Conservation (phyloP, 2,888 invertebrate genomes). For the Andrena flavipes region DNA sequence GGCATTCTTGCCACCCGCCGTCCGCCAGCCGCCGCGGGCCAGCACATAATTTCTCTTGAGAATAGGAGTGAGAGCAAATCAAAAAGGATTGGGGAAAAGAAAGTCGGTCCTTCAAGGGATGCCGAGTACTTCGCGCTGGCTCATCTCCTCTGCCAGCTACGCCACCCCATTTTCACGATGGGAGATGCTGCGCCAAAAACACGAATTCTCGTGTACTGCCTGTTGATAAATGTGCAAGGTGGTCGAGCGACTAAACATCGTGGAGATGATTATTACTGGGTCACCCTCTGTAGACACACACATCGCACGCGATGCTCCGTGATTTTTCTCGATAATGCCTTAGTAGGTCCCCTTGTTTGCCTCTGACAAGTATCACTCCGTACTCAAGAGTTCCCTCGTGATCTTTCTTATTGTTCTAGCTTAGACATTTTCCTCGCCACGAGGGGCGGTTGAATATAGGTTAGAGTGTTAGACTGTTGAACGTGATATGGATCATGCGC, state of each 20-base stretch:
- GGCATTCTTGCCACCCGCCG: constrained; percentile 30
- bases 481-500: constrained; percentile 41
- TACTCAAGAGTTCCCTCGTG: constrained; percentile 6
- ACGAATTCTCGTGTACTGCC: constrained; percentile 37
- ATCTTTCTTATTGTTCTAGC: constrained; percentile 27
- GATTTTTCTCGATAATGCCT: neutral
- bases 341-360: neutral
- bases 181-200: neutral
- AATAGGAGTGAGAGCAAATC: constrained; percentile 30
- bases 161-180: constrained; percentile 36
- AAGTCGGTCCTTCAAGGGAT: constrained; percentile 32
- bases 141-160: constrained; percentile 16
- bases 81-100: neutral
- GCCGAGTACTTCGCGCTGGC: constrained; percentile 14
- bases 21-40: constrained; percentile 5
- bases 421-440: constrained; percentile 11
- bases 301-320: neutral
- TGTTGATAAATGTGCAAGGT: neutral
- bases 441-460: constrained; percentile 49
- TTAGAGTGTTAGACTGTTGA: constrained; percentile 63
- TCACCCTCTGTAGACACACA: neutral
- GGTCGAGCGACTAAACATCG: neutral
- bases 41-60: constrained; percentile 63
- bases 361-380: neutral
- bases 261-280: no score